Conservation (phyloP, 1,140 invertebrate genomes). For the Brachionus plicatilis region DNA sequence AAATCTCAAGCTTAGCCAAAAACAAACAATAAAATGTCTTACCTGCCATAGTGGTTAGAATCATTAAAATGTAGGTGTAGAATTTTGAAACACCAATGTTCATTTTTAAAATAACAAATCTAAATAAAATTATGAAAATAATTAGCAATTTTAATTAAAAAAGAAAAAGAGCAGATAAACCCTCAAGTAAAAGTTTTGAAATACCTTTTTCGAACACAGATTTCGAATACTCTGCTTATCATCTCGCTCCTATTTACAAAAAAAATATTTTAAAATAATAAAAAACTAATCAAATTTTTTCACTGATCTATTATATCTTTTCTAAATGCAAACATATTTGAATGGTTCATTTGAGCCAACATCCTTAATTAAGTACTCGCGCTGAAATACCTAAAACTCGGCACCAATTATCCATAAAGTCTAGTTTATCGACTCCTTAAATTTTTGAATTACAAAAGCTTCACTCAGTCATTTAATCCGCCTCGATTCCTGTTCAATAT, state of each 20-base stretch:
- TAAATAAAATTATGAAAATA: neutral
- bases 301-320: neutral
- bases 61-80: neutral
- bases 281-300: neutral
- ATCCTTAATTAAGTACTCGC: neutral
- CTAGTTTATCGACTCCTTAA: neutral
- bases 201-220: neutral
- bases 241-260: neutral
- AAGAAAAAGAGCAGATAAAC: neutral
- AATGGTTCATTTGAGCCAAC: neutral
- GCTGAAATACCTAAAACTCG: neutral
- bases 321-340: neutral
- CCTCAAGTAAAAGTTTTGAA: neutral
- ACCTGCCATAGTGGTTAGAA: neutral
- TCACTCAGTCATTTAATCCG: neutral
- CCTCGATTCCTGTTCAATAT: neutral
- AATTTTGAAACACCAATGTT: neutral
- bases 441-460: neutral
- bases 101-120: neutral
- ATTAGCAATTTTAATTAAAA: neutral
- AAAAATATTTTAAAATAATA: neutral
- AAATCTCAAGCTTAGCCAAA: neutral
- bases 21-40: neutral
- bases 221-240: neutral
- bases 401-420: neutral